Evolutionary conservation across 1,140 invertebrate genomes (phyloP).

Genomic region (Drosophila willistoni): DNA sequence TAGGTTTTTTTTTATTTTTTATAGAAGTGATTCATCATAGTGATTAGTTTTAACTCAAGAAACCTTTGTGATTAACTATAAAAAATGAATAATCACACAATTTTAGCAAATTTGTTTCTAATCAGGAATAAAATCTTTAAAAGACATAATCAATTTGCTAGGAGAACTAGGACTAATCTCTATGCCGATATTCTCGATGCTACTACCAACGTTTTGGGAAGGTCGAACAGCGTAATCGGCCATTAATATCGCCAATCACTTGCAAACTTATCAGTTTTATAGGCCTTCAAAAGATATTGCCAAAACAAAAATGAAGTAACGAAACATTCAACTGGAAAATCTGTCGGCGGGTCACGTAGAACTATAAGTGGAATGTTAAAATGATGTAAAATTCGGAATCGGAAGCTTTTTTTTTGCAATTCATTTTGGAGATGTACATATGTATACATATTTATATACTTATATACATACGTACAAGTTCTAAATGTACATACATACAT

Average conservation of each 20-base stretch:
- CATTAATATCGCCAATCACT: not conserved
- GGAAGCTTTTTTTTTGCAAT: not conserved
- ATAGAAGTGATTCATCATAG: no score
- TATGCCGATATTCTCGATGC: not conserved
- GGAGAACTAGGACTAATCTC: not conserved
- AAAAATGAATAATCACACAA: no score
- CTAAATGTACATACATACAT: not conserved
- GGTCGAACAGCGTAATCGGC: not conserved
- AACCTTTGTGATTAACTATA: no score
- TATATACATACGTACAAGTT: not conserved
- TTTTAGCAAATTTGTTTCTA: no score
- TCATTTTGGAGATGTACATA: not conserved
- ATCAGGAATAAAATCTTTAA: no score
- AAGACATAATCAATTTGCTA: no score
- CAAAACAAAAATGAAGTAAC: not conserved
- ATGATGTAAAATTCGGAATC: no score
- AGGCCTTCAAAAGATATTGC: not conserved
- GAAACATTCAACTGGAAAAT: not conserved
- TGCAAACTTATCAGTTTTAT: not conserved
- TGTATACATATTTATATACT: no score
- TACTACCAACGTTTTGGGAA: not conserved
- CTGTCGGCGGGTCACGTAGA: not conserved
- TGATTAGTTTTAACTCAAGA: no score
- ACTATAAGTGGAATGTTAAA: no score
- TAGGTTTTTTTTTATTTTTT: no score